phyloP scores from a whole-genome alignment of 1,140 invertebrate species.

The Conus betulinus region DNA sequence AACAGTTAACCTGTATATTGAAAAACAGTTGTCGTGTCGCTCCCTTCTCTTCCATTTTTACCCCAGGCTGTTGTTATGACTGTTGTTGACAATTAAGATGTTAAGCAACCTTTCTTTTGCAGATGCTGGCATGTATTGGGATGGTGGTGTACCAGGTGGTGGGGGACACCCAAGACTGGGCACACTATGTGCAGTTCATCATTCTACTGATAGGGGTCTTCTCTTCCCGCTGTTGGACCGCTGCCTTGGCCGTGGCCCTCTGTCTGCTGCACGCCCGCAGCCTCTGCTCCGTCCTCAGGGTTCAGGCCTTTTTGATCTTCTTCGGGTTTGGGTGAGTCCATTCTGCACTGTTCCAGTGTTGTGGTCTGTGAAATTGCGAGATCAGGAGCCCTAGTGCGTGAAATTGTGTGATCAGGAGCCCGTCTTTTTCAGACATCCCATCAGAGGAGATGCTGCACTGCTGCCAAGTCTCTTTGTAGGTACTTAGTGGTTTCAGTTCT shows the following conservation, averaged over 20 bases:
- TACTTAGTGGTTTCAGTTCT: no score
- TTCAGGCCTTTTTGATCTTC: slow-evolving; percentile 83
- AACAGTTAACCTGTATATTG: no score
- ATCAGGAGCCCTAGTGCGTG: background rate
- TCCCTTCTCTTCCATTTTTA: no score
- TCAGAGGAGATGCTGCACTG: no score
- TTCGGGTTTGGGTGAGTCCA: slow-evolving; percentile 87
- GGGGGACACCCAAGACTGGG: slow-evolving; percentile 75
- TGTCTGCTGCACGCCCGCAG: slow-evolving; percentile 89
- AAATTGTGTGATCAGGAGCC: background rate
- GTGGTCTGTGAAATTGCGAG: background rate
- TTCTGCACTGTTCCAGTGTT: background rate
- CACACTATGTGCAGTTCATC: slow-evolving; percentile 84
- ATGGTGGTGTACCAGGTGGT: slow-evolving; percentile 83
- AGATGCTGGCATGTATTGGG: slow-evolving; percentile 82
- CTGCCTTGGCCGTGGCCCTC: slow-evolving; percentile 86
- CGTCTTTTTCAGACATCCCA: no score
- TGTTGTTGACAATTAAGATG: background rate
- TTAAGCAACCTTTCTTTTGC: slow-evolving; percentile 32
- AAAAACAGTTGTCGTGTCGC: no score
- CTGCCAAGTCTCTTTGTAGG: no score
- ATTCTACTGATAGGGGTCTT: slow-evolving; percentile 85
- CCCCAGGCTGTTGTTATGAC: no score
- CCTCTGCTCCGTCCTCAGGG: slow-evolving; percentile 85
- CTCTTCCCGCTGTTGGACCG: slow-evolving; percentile 88